Percentiles rank a stretch among this genome's conserved stretches.
phyloP scores from a whole-genome alignment of 2,113 vertebrate genomes.

The Equus przewalskii region DNA sequence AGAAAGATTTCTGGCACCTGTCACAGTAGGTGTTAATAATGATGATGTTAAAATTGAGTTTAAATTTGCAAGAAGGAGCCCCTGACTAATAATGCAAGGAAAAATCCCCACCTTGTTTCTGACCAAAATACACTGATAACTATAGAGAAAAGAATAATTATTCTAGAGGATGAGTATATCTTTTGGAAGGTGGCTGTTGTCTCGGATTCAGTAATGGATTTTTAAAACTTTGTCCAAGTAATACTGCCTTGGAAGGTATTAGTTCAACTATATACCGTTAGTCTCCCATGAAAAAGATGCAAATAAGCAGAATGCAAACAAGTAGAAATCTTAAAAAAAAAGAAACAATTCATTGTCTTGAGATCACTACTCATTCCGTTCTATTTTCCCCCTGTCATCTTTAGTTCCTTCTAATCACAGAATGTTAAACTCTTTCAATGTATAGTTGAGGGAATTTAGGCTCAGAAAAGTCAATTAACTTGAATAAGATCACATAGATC shows the following conservation, averaged over 20 bases:
- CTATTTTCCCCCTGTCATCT: neutral
- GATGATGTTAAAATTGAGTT: neutral
- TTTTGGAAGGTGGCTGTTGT: neutral
- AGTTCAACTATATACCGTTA: neutral
- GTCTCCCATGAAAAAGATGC: neutral
- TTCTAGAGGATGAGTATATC: neutral
- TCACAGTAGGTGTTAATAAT: conserved; percentile 15
- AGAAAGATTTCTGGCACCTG: neutral
- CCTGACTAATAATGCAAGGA: neutral
- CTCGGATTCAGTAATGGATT: conserved; percentile 38
- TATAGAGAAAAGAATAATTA: neutral
- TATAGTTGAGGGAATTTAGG: neutral
- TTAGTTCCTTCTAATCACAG: neutral
- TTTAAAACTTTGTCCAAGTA: neutral
- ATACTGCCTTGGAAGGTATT: neutral
- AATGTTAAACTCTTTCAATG: neutral
- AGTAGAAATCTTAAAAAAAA: neutral
- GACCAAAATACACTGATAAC: neutral
- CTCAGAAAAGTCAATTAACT: neutral
- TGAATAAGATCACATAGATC: neutral
- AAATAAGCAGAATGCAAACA: neutral
- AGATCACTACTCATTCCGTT: neutral
- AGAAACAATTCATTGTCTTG: neutral
- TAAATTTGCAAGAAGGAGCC: neutral
- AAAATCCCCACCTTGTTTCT: neutral